phyloP scores from a whole-genome alignment of 2,888 invertebrate species.

The Ommatoiulus sabulosus region DNA sequence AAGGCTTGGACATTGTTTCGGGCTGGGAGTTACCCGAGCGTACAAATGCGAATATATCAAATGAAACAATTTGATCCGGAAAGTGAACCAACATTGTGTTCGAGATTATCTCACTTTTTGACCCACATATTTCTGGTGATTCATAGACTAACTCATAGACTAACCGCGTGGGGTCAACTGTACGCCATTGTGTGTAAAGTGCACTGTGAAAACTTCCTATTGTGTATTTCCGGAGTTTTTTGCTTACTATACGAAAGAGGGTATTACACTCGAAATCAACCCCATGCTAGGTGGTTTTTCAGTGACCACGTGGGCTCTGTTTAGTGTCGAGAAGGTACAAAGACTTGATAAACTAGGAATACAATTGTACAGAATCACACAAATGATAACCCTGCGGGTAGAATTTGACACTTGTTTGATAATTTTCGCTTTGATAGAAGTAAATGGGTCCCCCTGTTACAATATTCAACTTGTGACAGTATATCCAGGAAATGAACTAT shows the following conservation, averaged over 20 bases:
- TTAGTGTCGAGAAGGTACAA: not conserved
- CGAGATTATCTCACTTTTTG: constrained; percentile 4
- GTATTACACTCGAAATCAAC: not conserved
- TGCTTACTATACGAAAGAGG: not conserved
- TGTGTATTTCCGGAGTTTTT: constrained; percentile 35
- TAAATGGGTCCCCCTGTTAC: too few species aligned
- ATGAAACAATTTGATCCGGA: not conserved
- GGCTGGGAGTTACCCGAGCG: too few species aligned
- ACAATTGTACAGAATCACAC: too few species aligned
- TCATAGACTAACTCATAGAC: not conserved
- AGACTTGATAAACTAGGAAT: not conserved
- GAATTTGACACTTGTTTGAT: too few species aligned
- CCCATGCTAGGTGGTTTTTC: not conserved
- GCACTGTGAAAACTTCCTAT: not conserved
- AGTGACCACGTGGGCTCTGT: not conserved
- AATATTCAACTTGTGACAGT: too few species aligned
- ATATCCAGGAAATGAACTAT: not conserved
- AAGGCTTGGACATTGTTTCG: too few species aligned
- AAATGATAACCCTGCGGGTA: too few species aligned
- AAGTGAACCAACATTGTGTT: not conserved
- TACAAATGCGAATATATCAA: not conserved
- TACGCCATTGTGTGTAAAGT: not conserved
- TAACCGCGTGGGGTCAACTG: not conserved
- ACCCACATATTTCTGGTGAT: not conserved
- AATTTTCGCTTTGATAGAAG: too few species aligned